Evolutionary conservation across 2,113 vertebrate species (phyloP), one percentile per base, ranked within the genome.

Genomic region (Labrus mixtus): DNA sequence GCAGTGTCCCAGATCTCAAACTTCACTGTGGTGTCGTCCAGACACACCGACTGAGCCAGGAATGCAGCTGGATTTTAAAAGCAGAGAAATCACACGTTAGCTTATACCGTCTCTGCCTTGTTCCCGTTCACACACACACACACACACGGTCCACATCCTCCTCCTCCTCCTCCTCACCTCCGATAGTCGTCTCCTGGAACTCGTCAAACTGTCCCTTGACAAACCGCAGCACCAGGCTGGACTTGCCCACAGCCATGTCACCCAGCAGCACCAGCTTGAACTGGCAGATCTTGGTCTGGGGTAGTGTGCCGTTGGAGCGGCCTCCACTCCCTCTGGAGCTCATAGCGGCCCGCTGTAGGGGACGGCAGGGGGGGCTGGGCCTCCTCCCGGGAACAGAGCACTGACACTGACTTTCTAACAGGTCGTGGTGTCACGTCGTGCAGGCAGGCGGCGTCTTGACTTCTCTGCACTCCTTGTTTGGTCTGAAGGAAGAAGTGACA

Each of bases 1-100:
- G 95, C 95, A 0, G 95, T 96, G 92, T 96, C 95, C 95, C 95
- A 96, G 86, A 96, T 96, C 90, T 96, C 95, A 91, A 96, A 96
- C 93, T 96, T 96, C 69, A 96, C 95, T 0, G 95, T 96, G 67
- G 95, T 96, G 75, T 95, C 95, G 2, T 96, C 95, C 23, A 96
- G 73, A 85, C 95, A 96, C 83, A 96, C 95, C 0, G 95, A 95
- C 93, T 96, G 95, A n/a, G 95, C 95, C 89, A 96, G 80, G 84
- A 96, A 96, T 0, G 95, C 95, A 79, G 95, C 95, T 96, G 86
- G 29, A 82, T 19, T 59, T 0, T 53, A 2, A 50, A 50, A 5
- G 45, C 29, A 61, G 25, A n/a, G 7, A 25, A 22, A 1, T 1
- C 8, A 76, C n/a, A 70, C 16, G 65, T 77, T 36, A 67, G 8